Evolutionary conservation across 2,113 vertebrate species (phyloP).

Genomic region (Hystrix brachyura): DNA sequence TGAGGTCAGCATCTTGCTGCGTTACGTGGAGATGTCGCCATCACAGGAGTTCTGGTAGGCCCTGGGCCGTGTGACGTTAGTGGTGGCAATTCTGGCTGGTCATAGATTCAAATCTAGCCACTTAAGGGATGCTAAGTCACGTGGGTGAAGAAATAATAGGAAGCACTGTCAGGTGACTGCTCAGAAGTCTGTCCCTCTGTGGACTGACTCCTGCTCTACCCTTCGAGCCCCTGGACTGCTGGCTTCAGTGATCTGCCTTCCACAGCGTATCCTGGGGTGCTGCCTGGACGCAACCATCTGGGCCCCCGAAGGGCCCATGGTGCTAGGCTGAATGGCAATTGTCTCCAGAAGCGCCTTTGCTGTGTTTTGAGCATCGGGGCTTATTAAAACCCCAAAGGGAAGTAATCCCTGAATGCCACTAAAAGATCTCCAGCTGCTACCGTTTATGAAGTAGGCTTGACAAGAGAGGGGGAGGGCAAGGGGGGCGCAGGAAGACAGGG

Average conservation of each 20-base stretch:
- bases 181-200: neutral
- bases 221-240: slow-evolving; percentile 5
- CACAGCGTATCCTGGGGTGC: slow-evolving; percentile 70
- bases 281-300: slow-evolving; percentile 85
- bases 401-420: slow-evolving; percentile 92
- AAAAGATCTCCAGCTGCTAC: slow-evolving; percentile 93
- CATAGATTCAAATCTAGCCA: slow-evolving; percentile 78
- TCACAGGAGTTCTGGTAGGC: neutral
- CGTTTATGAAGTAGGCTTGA: slow-evolving; percentile 91
- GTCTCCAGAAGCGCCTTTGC: slow-evolving; percentile 90
- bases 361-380: slow-evolving; percentile 88
- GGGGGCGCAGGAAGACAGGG: slow-evolving; percentile 56
- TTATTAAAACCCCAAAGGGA: slow-evolving; percentile 93
- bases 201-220: neutral
- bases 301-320: slow-evolving; percentile 81
- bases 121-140: slow-evolving; percentile 63
- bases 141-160: slow-evolving; percentile 59
- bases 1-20: slow-evolving; percentile 26
- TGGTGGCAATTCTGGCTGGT: slow-evolving; percentile 58
- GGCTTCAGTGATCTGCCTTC: slow-evolving; percentile 82
- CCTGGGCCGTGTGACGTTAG: slow-evolving; percentile 57
- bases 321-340: slow-evolving; percentile 88
- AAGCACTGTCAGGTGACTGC: neutral
- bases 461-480: slow-evolving; percentile 76
- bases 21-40: too few species aligned